Evolutionary conservation across 2,888 invertebrate species (phyloP).

Genomic region (Onthophagus sagittarius): DNA sequence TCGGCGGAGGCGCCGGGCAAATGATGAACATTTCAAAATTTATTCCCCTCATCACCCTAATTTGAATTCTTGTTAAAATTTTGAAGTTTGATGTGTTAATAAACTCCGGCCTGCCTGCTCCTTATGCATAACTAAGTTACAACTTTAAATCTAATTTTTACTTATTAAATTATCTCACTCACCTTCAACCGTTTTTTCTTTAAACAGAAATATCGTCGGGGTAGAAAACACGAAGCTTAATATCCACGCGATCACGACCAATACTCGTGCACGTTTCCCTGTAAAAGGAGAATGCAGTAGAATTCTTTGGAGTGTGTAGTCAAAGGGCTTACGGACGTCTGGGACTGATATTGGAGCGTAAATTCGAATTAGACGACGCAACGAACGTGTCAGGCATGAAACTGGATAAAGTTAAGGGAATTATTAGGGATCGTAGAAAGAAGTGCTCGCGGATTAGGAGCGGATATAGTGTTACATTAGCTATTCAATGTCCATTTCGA

Average conservation of each 20-base stretch:
- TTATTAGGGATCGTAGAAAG: not conserved
- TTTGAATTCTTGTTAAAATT: no score
- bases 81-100: no score
- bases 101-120: no score
- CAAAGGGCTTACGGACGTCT: not conserved
- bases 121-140: not conserved
- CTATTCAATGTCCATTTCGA: not conserved
- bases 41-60: no score
- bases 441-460: not conserved
- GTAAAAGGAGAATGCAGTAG: slow-evolving; percentile 36
- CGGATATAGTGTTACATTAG: not conserved
- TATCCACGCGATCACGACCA: slow-evolving; percentile 79
- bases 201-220: slow-evolving; percentile 77
- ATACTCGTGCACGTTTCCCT: slow-evolving; percentile 81
- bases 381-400: slow-evolving; percentile 5
- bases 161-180: slow-evolving; percentile 26
- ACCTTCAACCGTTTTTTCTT: slow-evolving; percentile 76
- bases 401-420: not conserved
- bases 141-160: not conserved
- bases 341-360: slow-evolving; percentile 13
- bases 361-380: slow-evolving; percentile 18
- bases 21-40: no score
- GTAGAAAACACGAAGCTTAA: slow-evolving; percentile 77
- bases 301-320: not conserved
- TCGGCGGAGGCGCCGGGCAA: no score